Evolutionary conservation across 53 echinoderm and acorn worm species (phyloP).

Genomic region (Stichopus horrens): DNA sequence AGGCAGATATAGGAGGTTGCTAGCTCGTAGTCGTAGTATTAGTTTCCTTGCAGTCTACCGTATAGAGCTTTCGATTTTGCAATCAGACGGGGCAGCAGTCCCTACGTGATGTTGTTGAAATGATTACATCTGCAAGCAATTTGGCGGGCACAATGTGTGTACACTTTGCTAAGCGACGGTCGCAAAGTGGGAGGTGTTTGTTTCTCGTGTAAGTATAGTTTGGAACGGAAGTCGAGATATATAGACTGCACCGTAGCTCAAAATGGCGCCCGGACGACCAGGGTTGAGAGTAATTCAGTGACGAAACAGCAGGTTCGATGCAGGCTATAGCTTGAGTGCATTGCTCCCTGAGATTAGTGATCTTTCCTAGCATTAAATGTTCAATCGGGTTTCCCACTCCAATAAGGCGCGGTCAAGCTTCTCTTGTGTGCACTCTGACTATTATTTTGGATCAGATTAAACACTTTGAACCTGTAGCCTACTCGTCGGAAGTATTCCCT

Average conservation of each 20-base stretch:
- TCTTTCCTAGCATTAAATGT: not conserved
- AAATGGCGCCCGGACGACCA: slow-evolving; percentile 25
- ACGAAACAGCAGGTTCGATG: not conserved
- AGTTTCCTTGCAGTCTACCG: not conserved
- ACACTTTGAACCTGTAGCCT: too few relatives aligned
- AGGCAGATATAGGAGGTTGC: not conserved
- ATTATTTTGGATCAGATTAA: not conserved
- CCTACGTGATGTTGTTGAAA: slow-evolving; percentile 24
- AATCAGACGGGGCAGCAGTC: slow-evolving; percentile 12
- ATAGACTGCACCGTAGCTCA: not conserved
- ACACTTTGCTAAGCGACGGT: slow-evolving; percentile 21
- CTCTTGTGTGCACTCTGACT: not conserved
- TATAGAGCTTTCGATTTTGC: not conserved
- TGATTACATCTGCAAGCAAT: slow-evolving; percentile 37
- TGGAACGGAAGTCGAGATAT: not conserved
- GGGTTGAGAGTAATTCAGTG: not conserved
- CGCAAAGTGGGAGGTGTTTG: slow-evolving; percentile 9
- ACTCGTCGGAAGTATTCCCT: not conserved
- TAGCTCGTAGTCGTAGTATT: not conserved
- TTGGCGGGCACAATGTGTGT: slow-evolving; percentile 30
- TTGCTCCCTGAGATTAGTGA: not conserved
- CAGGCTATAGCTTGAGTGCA: not conserved
- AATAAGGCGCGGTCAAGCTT: slow-evolving; percentile 10
- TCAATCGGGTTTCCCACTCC: not conserved
- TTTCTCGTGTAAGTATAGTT: not conserved